phyloP scores from a whole-genome alignment of 2,113 vertebrate species.

The Dissostichus mawsoni region DNA sequence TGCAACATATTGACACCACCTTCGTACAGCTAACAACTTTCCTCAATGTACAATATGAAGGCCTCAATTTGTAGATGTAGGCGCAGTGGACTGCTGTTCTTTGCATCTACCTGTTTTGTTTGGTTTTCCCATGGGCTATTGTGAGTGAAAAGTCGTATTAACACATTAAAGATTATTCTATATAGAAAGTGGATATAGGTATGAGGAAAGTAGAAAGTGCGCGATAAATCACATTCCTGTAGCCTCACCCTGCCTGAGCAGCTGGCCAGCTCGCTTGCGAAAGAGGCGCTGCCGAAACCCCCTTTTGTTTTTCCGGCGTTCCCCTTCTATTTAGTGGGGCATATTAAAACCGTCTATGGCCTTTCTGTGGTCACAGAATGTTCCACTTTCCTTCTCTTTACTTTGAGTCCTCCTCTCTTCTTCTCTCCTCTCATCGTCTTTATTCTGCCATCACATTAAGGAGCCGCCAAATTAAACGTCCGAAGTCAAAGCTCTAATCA shows the following conservation, averaged over 20 bases:
- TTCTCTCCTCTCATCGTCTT: constrained; percentile 37
- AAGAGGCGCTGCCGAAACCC: constrained; percentile 75
- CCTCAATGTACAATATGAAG: neutral
- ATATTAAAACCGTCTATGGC: constrained; percentile 78
- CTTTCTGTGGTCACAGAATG: constrained; percentile 82
- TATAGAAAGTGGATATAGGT: constrained; percentile 34
- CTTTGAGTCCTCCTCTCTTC: constrained; percentile 42
- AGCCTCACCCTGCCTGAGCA: constrained; percentile 58
- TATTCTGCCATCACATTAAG: constrained; percentile 67
- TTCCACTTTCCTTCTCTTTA: constrained; percentile 79
- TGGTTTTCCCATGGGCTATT: neutral
- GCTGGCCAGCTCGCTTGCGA: constrained; percentile 78
- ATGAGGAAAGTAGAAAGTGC: constrained; percentile 20
- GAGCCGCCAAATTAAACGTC: constrained; percentile 76
- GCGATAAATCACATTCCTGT: constrained; percentile 52
- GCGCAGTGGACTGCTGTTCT: neutral
- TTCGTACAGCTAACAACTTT: neutral
- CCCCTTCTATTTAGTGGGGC: constrained; percentile 76
- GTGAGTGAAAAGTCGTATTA: neutral
- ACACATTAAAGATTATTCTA: neutral
- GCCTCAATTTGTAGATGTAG: neutral
- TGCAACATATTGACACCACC: constrained; percentile 6
- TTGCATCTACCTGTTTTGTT: neutral
- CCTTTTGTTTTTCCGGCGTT: constrained; percentile 83
- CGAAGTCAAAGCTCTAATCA: constrained; percentile 74